Evolutionary conservation across 2,888 invertebrate genomes (phyloP).

Genomic region (Drosophila mayaguana): DNA sequence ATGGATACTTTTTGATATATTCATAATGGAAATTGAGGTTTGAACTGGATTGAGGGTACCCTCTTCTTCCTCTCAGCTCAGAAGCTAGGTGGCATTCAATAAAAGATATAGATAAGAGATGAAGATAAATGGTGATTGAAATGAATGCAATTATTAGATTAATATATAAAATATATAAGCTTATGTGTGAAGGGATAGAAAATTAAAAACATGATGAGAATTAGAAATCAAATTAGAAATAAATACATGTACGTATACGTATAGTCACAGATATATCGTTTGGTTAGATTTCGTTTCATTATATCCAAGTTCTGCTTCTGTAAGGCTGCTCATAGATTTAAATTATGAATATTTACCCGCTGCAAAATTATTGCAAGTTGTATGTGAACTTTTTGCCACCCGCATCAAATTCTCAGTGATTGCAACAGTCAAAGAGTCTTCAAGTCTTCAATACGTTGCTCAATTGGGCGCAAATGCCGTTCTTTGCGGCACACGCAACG

Average conservation of each 20-base stretch:
- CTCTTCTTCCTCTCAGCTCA: too few relatives aligned
- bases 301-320: neutral
- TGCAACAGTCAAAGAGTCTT: constrained; percentile 21
- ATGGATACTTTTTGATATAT: neutral
- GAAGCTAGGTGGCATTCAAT: too few relatives aligned
- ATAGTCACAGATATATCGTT: neutral
- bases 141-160: too few relatives aligned
- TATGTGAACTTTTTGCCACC: constrained; percentile 1
- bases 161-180: too few relatives aligned
- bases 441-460: constrained; percentile 24
- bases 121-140: too few relatives aligned
- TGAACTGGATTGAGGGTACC: too few relatives aligned
- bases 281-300: neutral
- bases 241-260: neutral
- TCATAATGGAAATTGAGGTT: neutral
- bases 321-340: neutral
- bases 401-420: constrained; percentile 17
- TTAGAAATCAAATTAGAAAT: neutral
- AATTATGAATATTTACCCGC: neutral
- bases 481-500: constrained; percentile 48
- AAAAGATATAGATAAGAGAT: too few relatives aligned
- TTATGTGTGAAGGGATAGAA: too few relatives aligned
- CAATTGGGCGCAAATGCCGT: constrained; percentile 40
- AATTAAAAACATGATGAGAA: neutral
- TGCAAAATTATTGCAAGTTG: neutral